Evolutionary conservation across 92 coral and sea anemone species (phyloP).

Genomic region (Bergia sp.): DNA sequence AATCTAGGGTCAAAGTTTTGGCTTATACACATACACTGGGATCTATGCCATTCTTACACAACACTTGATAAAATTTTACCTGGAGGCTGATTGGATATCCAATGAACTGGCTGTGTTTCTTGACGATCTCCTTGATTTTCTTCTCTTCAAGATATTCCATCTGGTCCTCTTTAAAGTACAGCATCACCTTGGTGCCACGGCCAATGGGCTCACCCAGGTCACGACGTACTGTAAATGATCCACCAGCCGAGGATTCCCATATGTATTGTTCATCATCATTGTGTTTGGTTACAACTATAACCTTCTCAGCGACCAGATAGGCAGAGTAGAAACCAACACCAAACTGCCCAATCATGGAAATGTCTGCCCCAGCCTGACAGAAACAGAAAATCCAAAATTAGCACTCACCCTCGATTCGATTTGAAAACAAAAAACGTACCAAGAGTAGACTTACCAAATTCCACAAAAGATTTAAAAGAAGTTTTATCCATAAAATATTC

Average conservation of each 20-base stretch:
- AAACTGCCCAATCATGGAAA: slow-evolving; percentile 99
- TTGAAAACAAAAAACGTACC: not conserved
- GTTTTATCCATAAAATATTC: too few species aligned
- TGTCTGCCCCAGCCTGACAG: slow-evolving; percentile 95
- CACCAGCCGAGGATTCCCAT: slow-evolving; percentile 99
- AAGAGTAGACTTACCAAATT: too few species aligned
- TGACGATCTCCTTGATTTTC: slow-evolving; percentile 87
- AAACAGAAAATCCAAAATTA: not conserved
- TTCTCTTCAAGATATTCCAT: slow-evolving; percentile 87
- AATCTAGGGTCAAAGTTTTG: too few species aligned
- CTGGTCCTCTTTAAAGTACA: slow-evolving; percentile 95
- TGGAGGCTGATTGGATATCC: slow-evolving; percentile 92
- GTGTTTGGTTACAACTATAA: slow-evolving; percentile 93
- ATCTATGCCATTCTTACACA: not conserved
- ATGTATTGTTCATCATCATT: slow-evolving; percentile 97
- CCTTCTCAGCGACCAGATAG: slow-evolving; percentile 92
- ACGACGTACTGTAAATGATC: slow-evolving; percentile 94
- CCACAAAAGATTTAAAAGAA: too few species aligned
- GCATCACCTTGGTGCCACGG: slow-evolving; percentile 89
- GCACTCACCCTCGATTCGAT: not conserved
- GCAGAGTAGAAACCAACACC: slow-evolving; percentile 99
- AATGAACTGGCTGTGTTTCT: slow-evolving; percentile 99
- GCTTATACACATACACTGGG: not conserved
- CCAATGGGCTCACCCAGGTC: slow-evolving; percentile 82
- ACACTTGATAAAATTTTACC: slow-evolving; percentile 50